These are phyloP conservation scores for Ptilonorhynchus violaceus DNA, from an alignment of 2,113 vertebrate genomes.

Conservation along the genomic window DNA sequence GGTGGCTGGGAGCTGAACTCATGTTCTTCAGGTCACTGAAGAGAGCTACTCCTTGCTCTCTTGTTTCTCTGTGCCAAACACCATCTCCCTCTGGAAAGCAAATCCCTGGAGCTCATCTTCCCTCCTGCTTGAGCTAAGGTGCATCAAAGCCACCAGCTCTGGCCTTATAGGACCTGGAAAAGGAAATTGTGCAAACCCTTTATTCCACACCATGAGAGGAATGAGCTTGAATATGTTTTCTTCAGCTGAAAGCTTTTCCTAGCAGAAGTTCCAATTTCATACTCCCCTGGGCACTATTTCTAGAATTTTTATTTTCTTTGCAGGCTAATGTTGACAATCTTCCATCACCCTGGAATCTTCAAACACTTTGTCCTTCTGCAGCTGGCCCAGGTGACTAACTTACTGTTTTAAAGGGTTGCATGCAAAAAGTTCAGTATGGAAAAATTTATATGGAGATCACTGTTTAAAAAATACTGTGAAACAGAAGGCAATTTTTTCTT, in stretches of 20 bases:
- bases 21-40: background rate
- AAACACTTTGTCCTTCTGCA: background rate
- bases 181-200: background rate
- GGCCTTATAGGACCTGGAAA: background rate
- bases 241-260: background rate
- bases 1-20: background rate
- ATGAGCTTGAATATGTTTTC: background rate
- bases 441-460: background rate
- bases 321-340: background rate
- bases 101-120: background rate
- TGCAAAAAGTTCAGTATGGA: background rate
- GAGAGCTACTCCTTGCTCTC: accelerated
- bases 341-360: background rate
- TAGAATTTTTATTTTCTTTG: background rate
- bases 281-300: background rate
- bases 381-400: background rate
- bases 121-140: background rate
- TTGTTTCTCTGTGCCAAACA: background rate
- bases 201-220: background rate
- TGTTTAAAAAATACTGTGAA: background rate
- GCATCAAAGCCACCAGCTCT: background rate
- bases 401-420: background rate
- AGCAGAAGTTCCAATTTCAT: background rate
- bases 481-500: background rate
- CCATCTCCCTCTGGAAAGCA: background rate